Conservation (phyloP, 2,113 vertebrate species). For the Urocolius indicus region DNA sequence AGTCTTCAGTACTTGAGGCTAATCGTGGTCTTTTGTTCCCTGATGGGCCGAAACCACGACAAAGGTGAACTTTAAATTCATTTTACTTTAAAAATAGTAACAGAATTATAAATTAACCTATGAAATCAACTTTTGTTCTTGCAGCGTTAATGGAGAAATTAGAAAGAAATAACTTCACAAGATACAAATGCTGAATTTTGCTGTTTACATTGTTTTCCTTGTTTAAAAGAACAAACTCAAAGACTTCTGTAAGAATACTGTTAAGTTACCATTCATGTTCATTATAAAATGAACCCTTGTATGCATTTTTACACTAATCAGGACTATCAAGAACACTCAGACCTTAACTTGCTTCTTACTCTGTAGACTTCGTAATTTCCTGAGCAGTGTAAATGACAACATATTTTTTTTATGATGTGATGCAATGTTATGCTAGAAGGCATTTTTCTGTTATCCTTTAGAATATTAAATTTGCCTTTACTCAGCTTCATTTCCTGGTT, state of each 20-base stretch:
- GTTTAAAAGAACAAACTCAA: background rate
- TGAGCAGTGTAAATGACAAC: background rate
- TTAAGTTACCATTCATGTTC: background rate
- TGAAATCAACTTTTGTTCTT: background rate
- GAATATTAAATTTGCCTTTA: background rate
- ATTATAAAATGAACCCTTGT: background rate
- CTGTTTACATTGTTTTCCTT: background rate
- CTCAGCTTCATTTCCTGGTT: background rate
- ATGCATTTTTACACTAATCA: background rate
- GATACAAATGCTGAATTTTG: background rate
- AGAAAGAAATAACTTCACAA: background rate
- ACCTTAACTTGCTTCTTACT: background rate
- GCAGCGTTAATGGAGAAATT: background rate
- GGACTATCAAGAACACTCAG: background rate
- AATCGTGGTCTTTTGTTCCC: too few relatives aligned
- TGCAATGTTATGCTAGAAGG: too few relatives aligned
- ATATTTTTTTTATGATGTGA: too few relatives aligned
- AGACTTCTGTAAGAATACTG: background rate
- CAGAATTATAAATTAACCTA: background rate
- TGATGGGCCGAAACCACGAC: too few relatives aligned
- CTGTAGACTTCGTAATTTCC: background rate
- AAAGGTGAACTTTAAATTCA: background rate
- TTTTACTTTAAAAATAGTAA: background rate
- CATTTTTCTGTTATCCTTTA: too few relatives aligned
- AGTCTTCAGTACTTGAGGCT: too few relatives aligned